Evolutionary conservation across 2,888 invertebrate species (phyloP).

Genomic region (Brachyptera risi): DNA sequence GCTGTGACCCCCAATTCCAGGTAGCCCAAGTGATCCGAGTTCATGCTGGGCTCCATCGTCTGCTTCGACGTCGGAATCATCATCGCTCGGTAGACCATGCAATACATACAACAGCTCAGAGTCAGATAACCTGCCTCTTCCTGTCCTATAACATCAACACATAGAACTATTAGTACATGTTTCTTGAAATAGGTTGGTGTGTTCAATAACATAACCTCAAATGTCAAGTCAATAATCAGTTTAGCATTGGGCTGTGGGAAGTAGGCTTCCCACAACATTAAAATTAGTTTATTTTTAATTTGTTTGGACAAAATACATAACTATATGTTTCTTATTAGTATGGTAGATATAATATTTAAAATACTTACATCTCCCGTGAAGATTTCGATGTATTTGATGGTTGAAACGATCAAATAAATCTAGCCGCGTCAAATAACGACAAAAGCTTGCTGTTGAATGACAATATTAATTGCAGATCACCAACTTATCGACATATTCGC

Average conservation of each 20-base stretch:
- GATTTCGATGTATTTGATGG: too few relatives aligned
- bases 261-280: background rate
- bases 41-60: background rate
- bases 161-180: background rate
- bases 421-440: too few relatives aligned
- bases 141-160: background rate
- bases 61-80: background rate
- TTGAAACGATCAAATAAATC: too few relatives aligned
- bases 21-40: background rate
- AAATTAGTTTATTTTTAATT: background rate
- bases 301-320: background rate
- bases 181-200: background rate
- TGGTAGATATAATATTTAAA: background rate
- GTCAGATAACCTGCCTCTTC: background rate
- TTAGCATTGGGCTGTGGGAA: background rate
- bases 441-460: background rate
- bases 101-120: background rate
- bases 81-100: constrained; percentile 5
- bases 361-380: background rate
- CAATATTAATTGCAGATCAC: background rate
- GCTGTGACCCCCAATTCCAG: background rate
- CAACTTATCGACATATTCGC: background rate
- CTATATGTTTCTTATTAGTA: background rate
- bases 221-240: background rate
- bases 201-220: background rate